A percentile compares a stretch with the other conserved stretches of the same genome.
phyloP scores from a whole-genome alignment of 2,113 vertebrate species.

The Gracilinanus agilis region DNA sequence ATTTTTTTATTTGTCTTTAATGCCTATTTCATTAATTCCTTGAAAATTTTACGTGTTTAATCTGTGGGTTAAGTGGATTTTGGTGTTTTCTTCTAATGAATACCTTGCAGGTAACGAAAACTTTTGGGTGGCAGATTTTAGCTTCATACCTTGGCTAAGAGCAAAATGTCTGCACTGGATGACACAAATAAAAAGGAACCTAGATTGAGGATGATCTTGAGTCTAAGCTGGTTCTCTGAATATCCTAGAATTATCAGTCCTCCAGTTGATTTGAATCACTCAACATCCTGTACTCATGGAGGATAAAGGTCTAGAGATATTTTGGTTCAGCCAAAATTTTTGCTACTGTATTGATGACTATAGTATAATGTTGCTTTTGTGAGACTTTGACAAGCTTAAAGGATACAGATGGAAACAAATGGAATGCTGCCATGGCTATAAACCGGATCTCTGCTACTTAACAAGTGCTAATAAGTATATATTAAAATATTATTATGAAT shows the following conservation, averaged over 20 bases:
- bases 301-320: neutral
- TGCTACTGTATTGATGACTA: constrained; percentile 40
- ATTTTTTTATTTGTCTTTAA: constrained; percentile 31
- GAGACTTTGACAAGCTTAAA: neutral
- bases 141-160: neutral
- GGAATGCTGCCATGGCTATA: neutral
- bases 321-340: constrained; percentile 38
- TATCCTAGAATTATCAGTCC: neutral
- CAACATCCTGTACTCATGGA: neutral
- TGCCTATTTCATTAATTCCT: neutral
- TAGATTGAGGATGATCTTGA: neutral
- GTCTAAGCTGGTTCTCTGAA: neutral
- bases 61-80: neutral
- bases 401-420: neutral
- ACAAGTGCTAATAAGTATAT: neutral
- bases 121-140: neutral
- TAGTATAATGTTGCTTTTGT: constrained; percentile 11
- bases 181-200: constrained; percentile 1
- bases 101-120: neutral
- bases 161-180: neutral
- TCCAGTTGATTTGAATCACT: neutral
- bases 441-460: neutral
- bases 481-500: neutral
- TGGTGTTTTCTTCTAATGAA: neutral
- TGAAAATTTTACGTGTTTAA: neutral